A percentile compares a stretch with the other conserved stretches of the same genome.
Evolutionary conservation across 2,113 vertebrate species (phyloP).

Genomic region (Ameiurus melas): DNA sequence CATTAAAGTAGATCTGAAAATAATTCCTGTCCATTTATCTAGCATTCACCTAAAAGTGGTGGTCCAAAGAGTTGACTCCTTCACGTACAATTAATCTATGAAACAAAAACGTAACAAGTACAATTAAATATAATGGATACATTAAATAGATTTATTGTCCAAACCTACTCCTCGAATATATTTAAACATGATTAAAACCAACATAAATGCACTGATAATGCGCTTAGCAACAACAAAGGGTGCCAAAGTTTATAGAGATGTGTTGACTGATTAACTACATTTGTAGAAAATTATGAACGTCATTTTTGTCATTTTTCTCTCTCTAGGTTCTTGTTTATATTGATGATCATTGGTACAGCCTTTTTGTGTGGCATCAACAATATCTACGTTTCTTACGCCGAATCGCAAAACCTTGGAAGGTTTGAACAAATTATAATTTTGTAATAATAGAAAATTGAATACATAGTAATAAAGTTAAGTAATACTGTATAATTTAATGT

Average conservation of each 20-base stretch:
- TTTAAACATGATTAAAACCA: too few species aligned
- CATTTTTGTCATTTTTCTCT: neutral
- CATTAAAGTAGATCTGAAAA: neutral
- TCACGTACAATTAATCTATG: neutral
- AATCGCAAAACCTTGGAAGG: constrained; percentile 81
- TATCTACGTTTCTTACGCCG: constrained; percentile 83
- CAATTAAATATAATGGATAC: neutral
- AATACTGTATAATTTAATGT: neutral
- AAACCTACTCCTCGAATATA: neutral
- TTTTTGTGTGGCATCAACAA: constrained; percentile 92
- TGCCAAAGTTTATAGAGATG: neutral
- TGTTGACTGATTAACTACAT: neutral
- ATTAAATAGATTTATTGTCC: too few species aligned
- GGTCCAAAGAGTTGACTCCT: neutral
- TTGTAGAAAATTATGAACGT: neutral
- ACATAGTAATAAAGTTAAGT: neutral
- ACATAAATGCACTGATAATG: neutral
- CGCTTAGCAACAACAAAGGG: neutral
- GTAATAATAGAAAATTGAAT: neutral
- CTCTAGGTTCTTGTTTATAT: constrained; percentile 86
- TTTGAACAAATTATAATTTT: constrained; percentile 52
- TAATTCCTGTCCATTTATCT: neutral
- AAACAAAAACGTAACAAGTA: neutral
- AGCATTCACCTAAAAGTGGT: neutral
- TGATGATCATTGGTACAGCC: constrained; percentile 90